phyloP scores from a whole-genome alignment of 2,888 invertebrate species.

The Neoitamus cyanurus region DNA sequence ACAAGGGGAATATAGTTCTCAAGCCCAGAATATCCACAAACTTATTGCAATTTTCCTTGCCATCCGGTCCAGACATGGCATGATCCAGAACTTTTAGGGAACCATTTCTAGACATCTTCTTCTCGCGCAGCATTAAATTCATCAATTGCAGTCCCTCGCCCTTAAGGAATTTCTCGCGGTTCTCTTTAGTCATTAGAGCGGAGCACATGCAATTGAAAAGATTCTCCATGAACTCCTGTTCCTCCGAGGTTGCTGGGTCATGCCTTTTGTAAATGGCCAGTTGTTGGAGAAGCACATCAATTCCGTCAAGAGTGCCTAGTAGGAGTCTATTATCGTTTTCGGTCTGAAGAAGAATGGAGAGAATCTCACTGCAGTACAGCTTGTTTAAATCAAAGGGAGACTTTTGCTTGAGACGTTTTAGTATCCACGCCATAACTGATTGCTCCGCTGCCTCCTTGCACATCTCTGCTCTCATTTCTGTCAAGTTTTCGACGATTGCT shows the following conservation, averaged over 20 bases:
- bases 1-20: constrained; percentile 95
- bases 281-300: constrained; percentile 95
- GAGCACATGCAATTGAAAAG: constrained; percentile 96
- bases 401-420: constrained; percentile 88
- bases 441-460: constrained; percentile 88
- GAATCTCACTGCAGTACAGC: constrained; percentile 93
- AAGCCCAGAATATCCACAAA: constrained; percentile 97
- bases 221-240: constrained; percentile 99
- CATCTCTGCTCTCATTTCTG: constrained; percentile 88
- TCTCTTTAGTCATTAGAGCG: constrained; percentile 86
- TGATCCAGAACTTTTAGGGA: constrained; percentile 98
- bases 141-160: constrained; percentile 98
- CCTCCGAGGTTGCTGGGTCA: constrained; percentile 90
- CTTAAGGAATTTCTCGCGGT: constrained; percentile 91
- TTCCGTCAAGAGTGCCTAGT: constrained; percentile 93
- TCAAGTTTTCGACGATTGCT: constrained; percentile 93
- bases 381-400: constrained; percentile 95
- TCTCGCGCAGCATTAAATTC: constrained; percentile 98
- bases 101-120: constrained; percentile 95
- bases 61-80: constrained; percentile 93
- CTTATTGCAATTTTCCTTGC: constrained; percentile 95
- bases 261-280: constrained; percentile 94
- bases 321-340: constrained; percentile 83
- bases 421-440: constrained; percentile 90
- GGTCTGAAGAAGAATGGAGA: constrained; percentile 94